Base-by-base conservation (phyloP, 2,888 invertebrate genomes). In the Epirrhoe tristata region DNA sequence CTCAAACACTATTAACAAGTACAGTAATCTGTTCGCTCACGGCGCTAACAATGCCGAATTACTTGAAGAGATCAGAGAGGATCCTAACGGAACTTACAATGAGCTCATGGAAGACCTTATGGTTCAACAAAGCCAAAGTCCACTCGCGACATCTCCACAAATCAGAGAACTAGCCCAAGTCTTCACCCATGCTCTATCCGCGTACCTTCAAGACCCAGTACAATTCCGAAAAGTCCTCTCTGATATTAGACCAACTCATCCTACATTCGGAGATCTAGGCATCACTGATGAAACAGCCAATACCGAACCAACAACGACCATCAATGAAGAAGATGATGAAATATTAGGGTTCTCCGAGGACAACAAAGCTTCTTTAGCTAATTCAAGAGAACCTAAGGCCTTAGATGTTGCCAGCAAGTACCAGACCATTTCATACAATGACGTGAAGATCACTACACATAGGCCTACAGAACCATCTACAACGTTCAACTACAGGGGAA, bases 131-230 rank as follows among this genome's bases (percentile, higher is more conserved):
- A 93, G 96, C 77, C 94, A 95, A 78, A 95, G 95, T 24, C 95
- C 96, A 0, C 84, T 96, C 6, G 94, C 95, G 10, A 93, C 86
- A 39, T 94, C 88, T 70, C 94, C 96, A n/a, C 94, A 96, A 85
- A 94, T 97, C 0, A 94, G 97, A 59, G 96, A 97, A 85, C 86
- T 97, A 5, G 97, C 97, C 0, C 96, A 97, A 86, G 96, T 97
- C 4, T 98, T 98, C 77, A 97, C 97, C 0, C 96, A 97, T 79
- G 97, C 97, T 0, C 86, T 98, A 14, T 96, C 97, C 0, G 97
- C 96, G 0, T 98, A 97, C 75, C 90, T 98, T 5, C 96, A 97
- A 85, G 96, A 97, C 84, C 97, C 97, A 0, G 95, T 96, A n/a
- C 95, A 95, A 60, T 97, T 97, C 77, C 95, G 96, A 73, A 96